These are phyloP conservation scores for Campylorhamphus procurvoides DNA, from an alignment of 2,113 vertebrate genomes.

Conservation along the genomic window DNA sequence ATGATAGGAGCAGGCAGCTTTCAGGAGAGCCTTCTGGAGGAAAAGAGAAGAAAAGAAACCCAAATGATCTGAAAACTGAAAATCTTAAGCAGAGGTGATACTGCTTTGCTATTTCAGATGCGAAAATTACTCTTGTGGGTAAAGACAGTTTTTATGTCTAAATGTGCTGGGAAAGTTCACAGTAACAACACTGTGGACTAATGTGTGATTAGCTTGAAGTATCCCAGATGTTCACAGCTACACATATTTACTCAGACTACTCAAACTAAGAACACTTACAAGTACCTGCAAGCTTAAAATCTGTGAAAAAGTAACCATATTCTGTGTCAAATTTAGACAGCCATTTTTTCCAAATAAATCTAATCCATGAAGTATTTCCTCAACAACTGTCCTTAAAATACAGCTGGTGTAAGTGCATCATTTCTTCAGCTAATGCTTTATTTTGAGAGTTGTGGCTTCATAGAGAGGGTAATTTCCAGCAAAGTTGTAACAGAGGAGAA, in stretches of 20 bases:
- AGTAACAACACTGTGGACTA: background rate
- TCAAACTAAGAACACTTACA: background rate
- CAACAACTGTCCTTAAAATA: conserved; percentile 42
- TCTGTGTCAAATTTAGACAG: background rate
- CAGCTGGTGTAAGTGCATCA: conserved; percentile 63
- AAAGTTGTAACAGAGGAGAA: conserved; percentile 54
- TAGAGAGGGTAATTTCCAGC: conserved; percentile 32
- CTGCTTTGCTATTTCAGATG: background rate
- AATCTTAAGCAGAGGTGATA: background rate
- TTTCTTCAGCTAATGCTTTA: conserved; percentile 67
- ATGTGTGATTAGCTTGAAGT: background rate
- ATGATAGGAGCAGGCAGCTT: background rate
- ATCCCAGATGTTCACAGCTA: background rate
- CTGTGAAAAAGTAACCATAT: background rate
- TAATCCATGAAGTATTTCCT: conserved; percentile 30
- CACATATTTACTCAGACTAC: background rate
- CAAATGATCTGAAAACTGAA: background rate
- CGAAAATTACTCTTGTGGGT: rapidly evolving
- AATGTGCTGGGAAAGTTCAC: background rate
- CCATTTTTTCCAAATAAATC: background rate
- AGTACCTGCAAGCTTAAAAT: background rate
- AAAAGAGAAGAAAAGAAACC: background rate
- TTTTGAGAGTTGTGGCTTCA: conserved; percentile 48
- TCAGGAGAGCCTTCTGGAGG: background rate
- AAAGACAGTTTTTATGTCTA: background rate